phyloP scores from a whole-genome alignment of 2,797 vertebrate genomes.

The Pteropus rufus region DNA sequence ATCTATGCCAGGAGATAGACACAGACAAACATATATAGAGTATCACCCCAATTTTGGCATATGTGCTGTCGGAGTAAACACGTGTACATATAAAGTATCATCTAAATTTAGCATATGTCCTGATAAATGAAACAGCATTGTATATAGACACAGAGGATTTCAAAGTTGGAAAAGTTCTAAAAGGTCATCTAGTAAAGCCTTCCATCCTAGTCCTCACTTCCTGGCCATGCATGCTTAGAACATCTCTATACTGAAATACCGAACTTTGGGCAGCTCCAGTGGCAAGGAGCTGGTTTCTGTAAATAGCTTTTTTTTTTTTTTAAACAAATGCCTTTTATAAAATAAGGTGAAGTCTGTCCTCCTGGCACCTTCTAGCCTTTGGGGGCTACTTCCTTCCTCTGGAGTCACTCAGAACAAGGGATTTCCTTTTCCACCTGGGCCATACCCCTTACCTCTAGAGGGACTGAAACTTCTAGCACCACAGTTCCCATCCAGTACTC shows the following conservation, averaged over 20 bases:
- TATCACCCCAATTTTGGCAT: conserved; percentile 52
- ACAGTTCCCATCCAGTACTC: not conserved
- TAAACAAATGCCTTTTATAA: not conserved
- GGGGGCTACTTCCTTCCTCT: not conserved
- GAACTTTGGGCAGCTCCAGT: not conserved
- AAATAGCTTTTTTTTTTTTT: not conserved
- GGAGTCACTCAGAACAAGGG: not conserved
- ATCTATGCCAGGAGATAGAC: conserved; percentile 36
- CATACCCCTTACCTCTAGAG: not conserved
- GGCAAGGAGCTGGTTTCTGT: not conserved
- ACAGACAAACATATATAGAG: conserved; percentile 29
- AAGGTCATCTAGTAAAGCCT: not conserved
- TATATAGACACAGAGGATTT: conserved; percentile 29
- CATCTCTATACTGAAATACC: not conserved
- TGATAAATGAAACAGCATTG: conserved; percentile 22
- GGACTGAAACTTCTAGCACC: not conserved
- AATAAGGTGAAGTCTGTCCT: conserved; percentile 23
- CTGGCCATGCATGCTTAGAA: not conserved
- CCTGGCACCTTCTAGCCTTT: not conserved
- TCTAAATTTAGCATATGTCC: conserved; percentile 48
- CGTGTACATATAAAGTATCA: conserved; percentile 43
- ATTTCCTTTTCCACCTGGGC: not conserved
- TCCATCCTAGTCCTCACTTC: not conserved
- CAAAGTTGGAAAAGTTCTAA: conserved; percentile 4
- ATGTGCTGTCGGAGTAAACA: not conserved